Base-by-base conservation (phyloP, 2,888 invertebrate genomes). In the Ormyrus labotus region DNA sequence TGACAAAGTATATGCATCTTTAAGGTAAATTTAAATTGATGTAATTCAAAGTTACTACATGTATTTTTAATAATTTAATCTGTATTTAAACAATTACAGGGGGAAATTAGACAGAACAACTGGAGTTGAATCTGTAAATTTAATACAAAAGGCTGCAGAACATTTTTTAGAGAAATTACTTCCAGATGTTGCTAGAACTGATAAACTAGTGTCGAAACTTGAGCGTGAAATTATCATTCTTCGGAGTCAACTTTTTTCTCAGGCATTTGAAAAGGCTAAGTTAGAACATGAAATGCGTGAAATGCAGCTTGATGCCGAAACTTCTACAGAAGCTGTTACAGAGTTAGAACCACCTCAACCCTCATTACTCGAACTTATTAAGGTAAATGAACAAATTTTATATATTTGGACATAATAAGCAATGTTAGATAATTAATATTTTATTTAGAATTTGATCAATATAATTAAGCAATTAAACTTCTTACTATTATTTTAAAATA, bases 1-100 rank as follows among this genome's bases (percentile, higher is more conserved):
- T 68, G 85, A 86, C 10, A 83, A 83, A 78, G 83, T 89, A 61
- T 81, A 77, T 63, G n/a, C 50, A 8, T 4, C 10, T 1, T 47
- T 81, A 5, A 64, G n/a, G 83, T 80, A 81, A 72, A 50, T 50
- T 58, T 34, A 61, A 7, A 48, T 63, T 48, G 4, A 34, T 34
- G 34, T 34, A 34, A 34, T 72, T 61, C 67, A 5, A 53, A 61
- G 10, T 13, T n/a, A 48, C 8, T 51, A 6, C 6, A 6, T 47
- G 34, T 10, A n/a, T 11, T 61, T 61, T 45, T 53, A 34, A 13
- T 55, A 51, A 60, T 51, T 67, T 51, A 2, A 34, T 60, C 10
- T 58, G 45, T 57, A 65, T 57, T 73, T 74, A 58, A 65, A 13
- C 8, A 67, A 63, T 65, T 58, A 9, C 50, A 83, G 83, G 10